These are phyloP conservation scores for Pipistrellus pygmaeus DNA, from an alignment of 2,797 vertebrate species.

Conservation along the genomic window DNA sequence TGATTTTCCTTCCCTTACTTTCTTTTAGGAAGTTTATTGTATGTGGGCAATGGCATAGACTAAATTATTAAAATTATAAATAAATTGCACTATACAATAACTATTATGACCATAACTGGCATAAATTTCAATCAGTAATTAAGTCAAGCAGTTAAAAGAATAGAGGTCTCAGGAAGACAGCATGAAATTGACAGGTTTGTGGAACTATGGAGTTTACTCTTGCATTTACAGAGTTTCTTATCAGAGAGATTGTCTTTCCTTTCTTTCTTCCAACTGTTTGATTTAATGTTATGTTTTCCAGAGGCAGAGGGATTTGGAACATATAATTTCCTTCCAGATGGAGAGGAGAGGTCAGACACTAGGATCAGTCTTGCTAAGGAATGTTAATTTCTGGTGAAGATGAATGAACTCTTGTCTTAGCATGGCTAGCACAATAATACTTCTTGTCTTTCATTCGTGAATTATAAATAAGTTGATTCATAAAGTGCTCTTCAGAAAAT, in stretches of 20 bases:
- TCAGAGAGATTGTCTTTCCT: background rate
- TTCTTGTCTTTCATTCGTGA: conserved; percentile 5
- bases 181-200: background rate
- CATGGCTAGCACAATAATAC: background rate
- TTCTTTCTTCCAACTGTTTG: conserved; percentile 14
- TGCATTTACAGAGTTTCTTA: background rate
- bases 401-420: conserved; percentile 15
- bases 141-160: conserved; percentile 19
- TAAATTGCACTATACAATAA: background rate
- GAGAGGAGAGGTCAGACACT: background rate
- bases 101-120: background rate
- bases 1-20: background rate
- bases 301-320: background rate
- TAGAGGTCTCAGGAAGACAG: conserved; percentile 37
- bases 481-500: conserved; percentile 33
- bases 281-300: conserved; percentile 34
- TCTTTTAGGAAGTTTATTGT: conserved; percentile 26
- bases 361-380: background rate
- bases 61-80: conserved; percentile 50
- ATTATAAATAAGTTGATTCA: conserved; percentile 22
- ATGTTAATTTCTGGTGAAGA: conserved; percentile 58
- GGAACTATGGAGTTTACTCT: background rate
- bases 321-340: conserved; percentile 49
- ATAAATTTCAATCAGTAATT: conserved; percentile 34
- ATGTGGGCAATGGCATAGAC: background rate